Conservation (phyloP, 2,797 vertebrate species). For the Echiichthys vipera region DNA sequence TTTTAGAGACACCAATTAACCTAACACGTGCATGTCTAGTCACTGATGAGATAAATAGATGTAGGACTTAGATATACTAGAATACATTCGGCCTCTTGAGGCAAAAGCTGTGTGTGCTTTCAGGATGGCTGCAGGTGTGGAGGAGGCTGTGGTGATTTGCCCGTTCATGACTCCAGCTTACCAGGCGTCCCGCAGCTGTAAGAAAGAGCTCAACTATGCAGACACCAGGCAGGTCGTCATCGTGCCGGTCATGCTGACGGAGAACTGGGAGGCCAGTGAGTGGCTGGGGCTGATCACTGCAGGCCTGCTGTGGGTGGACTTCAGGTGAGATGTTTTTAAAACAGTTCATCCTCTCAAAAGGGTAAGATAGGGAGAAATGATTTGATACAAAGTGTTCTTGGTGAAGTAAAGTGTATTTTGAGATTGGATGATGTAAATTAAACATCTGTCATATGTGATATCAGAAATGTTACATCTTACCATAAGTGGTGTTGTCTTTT, state of each 20-base stretch:
- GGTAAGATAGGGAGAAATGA: not conserved
- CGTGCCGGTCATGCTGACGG: conserved; percentile 68
- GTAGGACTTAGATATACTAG: too few species aligned
- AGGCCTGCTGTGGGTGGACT: conserved; percentile 73
- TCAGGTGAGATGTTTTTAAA: conserved; percentile 61
- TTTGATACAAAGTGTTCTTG: not conserved
- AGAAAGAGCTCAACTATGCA: conserved; percentile 76
- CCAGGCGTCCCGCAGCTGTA: conserved; percentile 74
- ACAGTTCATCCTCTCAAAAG: not conserved
- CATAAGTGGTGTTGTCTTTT: not conserved
- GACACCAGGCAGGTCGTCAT: conserved; percentile 63
- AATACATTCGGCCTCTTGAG: too few species aligned
- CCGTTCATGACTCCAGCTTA: conserved; percentile 73
- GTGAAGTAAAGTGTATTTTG: not conserved
- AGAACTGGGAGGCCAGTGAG: conserved; percentile 76
- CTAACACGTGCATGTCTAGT: too few species aligned
- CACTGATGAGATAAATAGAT: not conserved
- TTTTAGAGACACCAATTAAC: too few species aligned
- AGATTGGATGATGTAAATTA: not conserved
- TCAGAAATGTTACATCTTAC: not conserved
- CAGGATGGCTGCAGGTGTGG: conserved; percentile 76
- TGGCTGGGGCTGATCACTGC: conserved; percentile 77
- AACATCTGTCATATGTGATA: too few species aligned
- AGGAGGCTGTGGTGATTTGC: conserved; percentile 72
- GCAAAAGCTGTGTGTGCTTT: conserved; percentile 4